Evolutionary conservation across 2,797 vertebrate genomes (phyloP).

Genomic region (Choloepus didactylus): DNA sequence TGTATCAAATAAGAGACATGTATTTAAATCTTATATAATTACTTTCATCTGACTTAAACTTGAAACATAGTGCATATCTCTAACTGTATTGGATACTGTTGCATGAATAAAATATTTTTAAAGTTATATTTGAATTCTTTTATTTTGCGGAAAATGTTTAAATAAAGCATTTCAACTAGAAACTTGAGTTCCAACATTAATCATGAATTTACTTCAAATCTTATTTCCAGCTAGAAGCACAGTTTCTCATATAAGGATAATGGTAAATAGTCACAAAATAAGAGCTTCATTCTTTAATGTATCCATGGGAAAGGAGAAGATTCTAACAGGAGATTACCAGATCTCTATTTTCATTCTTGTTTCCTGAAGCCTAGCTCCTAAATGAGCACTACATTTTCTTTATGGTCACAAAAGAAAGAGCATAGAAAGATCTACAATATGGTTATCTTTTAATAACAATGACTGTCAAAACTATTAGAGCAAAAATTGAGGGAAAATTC

Average conservation of each 20-base stretch:
- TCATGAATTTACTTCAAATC: not conserved
- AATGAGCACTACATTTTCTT: not conserved
- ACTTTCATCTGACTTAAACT: not conserved
- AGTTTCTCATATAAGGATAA: not conserved
- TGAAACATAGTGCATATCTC: not conserved
- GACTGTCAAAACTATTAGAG: not conserved
- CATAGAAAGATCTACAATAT: not conserved
- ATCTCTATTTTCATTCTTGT: not conserved
- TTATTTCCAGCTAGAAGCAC: not conserved
- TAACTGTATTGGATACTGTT: not conserved
- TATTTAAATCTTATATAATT: not conserved
- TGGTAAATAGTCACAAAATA: not conserved
- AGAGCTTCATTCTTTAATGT: not conserved
- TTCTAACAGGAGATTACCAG: not conserved
- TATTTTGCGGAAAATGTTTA: not conserved
- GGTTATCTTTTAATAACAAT: not conserved
- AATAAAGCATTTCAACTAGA: not conserved
- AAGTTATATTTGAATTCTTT: not conserved
- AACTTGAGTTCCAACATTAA: not conserved
- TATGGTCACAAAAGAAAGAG: not conserved
- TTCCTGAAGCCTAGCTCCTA: not conserved
- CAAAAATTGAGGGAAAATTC: not conserved
- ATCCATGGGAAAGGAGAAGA: not conserved
- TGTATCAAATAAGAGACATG: not conserved
- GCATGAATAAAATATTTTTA: not conserved